Base-by-base conservation (phyloP, 2,888 invertebrate species). In the Diogma glabrata region DNA sequence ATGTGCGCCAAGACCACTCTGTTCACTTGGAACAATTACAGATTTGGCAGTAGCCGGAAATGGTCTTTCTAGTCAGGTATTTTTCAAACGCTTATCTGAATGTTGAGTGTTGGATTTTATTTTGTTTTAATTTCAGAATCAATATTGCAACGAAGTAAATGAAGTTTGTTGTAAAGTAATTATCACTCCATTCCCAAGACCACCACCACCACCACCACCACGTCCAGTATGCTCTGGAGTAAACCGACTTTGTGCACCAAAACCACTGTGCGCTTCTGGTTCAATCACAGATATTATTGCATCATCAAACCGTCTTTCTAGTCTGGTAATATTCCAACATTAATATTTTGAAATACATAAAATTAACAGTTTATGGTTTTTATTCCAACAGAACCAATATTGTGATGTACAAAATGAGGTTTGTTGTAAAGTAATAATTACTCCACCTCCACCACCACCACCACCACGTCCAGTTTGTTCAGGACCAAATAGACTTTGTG, bases 21-120 rank as follows among this genome's bases (percentile, higher is more conserved):
- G 43, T 22, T 23, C 43, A 22, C 20, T 22, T 22, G 43, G 43
- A 22, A 23, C 23, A 20, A 43, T 43, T 23, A 43, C 43, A n/a
- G 43, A 43, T 43, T 23, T 22, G 12, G 22, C 20, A 43, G 43
- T 23, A 43, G 43, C 43, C 20, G 43, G 22, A 9, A 43, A 43
- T 43, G n/a, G 43, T n/a, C 43, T 43, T 12, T n/a, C 43, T 22
- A 43, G 23, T 43, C 43, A 43, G 43, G 43, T 43, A 43, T 22
- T n/a, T 14, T n/a, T 9, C 10, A 19, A n/a, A n/a, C n/a, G n/a
- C n/a, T n/a, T n/a, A n/a, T n/a, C n/a, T n/a, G n/a, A n/a, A n/a
- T n/a, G n/a, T n/a, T n/a, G n/a, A n/a, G n/a, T n/a, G n/a, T n/a
- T n/a, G n/a, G n/a, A n/a, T n/a, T n/a, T n/a, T n/a, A n/a, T n/a